Base-by-base conservation (phyloP, 2,113 vertebrate genomes). In the Nibea coibor region DNA sequence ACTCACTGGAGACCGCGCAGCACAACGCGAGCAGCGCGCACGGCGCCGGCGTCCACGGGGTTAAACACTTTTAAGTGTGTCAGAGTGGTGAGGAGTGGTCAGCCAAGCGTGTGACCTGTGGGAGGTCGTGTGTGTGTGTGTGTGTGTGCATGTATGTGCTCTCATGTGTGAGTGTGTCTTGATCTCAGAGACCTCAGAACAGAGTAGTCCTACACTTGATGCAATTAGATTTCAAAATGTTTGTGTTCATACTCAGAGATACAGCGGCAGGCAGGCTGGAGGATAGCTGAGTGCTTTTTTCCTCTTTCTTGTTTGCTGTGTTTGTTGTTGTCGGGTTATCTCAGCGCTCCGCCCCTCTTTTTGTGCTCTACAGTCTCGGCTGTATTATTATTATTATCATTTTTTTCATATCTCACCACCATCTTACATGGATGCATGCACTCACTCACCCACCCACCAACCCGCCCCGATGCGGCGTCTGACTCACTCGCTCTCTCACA, bases 11-110 rank as follows among this genome's bases (percentile, higher is more conserved):
- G 83, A 66, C 31, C 1, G 20, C 53, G 10, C 69, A 39, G 68
- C 39, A 26, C 73, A 78, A 26, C 61, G 19, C 2, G 42, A 70
- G 35, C 42, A 39, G 8, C 6, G 61, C 5, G 53, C 16, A 24
- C 39, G 39, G 12, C 15, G 7, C 35, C 2, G 47, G 77, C 53
- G 4, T 42, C 1, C 2, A 64, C 0, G 5, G 82, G 88, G 86
- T 88, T 80, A 81, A 83, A 74, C 81, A 57, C 81, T 86, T 77
- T 45, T 28, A 22, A 81, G 83, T 10, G 65, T 84, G 72, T 77
- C 66, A 53, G 72, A 73, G 56, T 35, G 57, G 43, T 50, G 75
- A 83, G 72, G 89, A 76, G 83, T 26, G 54, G 74, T 80, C 87
- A 78, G 85, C 69, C 53, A 39, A 66, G 64, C 50, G 43, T 58